Percentiles rank a stretch among this genome's conserved stretches.
Evolutionary conservation across 1,140 invertebrate species (phyloP).

Genomic region (Choristoneura fumiferana): DNA sequence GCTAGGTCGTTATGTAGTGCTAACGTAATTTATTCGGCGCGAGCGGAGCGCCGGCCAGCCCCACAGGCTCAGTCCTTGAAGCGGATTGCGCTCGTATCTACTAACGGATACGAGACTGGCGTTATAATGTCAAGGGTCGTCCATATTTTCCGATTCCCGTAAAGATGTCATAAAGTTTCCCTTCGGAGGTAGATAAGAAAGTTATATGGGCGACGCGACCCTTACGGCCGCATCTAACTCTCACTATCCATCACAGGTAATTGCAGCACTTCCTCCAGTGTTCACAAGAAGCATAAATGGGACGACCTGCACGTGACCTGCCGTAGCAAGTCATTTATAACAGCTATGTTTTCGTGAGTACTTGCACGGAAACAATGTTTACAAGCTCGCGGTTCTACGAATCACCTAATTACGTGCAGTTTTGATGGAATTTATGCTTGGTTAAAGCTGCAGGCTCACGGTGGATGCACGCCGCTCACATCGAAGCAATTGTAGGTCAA

Average conservation of each 20-base stretch:
- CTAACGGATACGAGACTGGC: constrained; percentile 29
- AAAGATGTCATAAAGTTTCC: constrained; percentile 59
- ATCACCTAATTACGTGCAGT: too few species aligned
- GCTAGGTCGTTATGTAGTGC: too few species aligned
- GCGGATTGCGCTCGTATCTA: constrained; percentile 16
- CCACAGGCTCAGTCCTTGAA: not conserved
- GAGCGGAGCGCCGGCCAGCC: too few species aligned
- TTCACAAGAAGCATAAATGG: constrained; percentile 55
- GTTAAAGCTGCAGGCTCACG: too few species aligned
- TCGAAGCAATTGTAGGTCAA: too few species aligned
- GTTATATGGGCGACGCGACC: constrained; percentile 48
- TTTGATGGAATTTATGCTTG: too few species aligned
- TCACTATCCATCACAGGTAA: constrained; percentile 52
- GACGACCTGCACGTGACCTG: constrained; percentile 47
- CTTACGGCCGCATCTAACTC: constrained; percentile 47
- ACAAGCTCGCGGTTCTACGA: too few species aligned
- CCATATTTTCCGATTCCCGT: constrained; percentile 54
- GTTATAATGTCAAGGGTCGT: constrained; percentile 45
- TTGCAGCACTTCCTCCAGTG: constrained; percentile 51
- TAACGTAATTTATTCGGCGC: too few species aligned
- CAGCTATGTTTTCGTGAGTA: constrained; percentile 23
- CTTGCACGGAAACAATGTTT: too few species aligned
- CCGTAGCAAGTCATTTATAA: constrained; percentile 47
- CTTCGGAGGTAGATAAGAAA: constrained; percentile 52
- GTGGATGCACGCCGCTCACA: too few species aligned